Conservation (phyloP, 2,113 vertebrate genomes). For the Odobenus rosmarus region DNA sequence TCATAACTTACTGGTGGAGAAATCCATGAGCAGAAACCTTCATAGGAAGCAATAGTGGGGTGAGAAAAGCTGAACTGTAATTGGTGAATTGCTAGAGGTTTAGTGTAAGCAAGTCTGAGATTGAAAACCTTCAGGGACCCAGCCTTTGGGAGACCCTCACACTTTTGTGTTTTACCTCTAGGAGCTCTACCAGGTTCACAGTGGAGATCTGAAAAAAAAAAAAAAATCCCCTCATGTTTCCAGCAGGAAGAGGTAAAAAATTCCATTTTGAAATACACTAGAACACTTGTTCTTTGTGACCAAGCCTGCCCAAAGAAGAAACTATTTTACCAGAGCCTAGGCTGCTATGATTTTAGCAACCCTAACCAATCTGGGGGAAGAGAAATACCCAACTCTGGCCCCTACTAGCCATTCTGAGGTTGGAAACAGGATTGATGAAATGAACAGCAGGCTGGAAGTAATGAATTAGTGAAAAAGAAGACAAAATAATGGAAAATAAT, state of each 20-base stretch:
- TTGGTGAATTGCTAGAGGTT: background rate
- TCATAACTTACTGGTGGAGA: background rate
- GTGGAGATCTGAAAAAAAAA: background rate
- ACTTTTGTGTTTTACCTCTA: background rate
- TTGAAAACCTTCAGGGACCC: background rate
- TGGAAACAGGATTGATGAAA: background rate
- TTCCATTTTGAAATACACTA: too few relatives aligned
- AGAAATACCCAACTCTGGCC: background rate
- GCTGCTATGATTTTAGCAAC: background rate
- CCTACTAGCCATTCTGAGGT: background rate
- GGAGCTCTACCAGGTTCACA: background rate
- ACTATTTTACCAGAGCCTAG: background rate
- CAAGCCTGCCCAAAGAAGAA: too few relatives aligned
- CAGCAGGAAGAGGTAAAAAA: background rate
- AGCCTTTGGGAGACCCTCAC: background rate
- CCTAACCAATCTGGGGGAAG: background rate
- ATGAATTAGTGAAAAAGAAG: background rate
- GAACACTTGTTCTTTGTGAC: background rate
- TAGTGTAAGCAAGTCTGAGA: background rate
- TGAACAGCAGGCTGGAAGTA: background rate
- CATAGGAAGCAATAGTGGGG: background rate
- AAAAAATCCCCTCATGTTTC: background rate
- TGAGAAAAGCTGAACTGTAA: background rate
- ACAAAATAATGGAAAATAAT: background rate
- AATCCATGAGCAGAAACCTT: background rate